These are phyloP conservation scores for Apis laboriosa DNA, from an alignment of 1,140 invertebrate species.

Conservation along the genomic window DNA sequence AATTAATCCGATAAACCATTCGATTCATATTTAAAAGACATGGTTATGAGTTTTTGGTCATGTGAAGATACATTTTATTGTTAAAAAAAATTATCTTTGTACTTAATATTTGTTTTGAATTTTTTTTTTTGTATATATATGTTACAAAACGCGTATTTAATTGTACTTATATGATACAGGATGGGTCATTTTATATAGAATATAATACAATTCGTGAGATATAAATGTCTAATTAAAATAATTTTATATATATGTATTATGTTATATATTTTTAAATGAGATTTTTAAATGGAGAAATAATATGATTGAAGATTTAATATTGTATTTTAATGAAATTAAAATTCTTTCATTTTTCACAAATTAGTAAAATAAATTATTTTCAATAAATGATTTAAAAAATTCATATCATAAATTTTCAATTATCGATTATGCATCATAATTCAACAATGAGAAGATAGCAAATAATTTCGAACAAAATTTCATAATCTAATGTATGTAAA, in stretches of 20 bases:
- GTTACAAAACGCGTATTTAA: background rate
- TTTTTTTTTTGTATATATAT: background rate
- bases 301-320: too few relatives aligned
- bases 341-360: too few relatives aligned
- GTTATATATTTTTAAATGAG: too few relatives aligned
- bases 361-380: too few relatives aligned
- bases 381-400: too few relatives aligned
- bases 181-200: background rate
- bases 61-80: background rate
- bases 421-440: too few relatives aligned
- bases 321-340: too few relatives aligned
- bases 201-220: too few relatives aligned
- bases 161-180: background rate
- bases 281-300: background rate
- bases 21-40: background rate
- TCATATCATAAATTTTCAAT: too few relatives aligned
- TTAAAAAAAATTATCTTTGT: slow-evolving; percentile 4
- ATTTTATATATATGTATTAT: background rate
- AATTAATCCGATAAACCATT: background rate
- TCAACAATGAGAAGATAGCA: background rate
- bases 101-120: slow-evolving; percentile 2
- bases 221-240: background rate
- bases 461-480: background rate
- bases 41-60: background rate
- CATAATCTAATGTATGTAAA: background rate